Conservation (phyloP, 2,113 vertebrate species). For the Zosterops hypoxanthus region DNA sequence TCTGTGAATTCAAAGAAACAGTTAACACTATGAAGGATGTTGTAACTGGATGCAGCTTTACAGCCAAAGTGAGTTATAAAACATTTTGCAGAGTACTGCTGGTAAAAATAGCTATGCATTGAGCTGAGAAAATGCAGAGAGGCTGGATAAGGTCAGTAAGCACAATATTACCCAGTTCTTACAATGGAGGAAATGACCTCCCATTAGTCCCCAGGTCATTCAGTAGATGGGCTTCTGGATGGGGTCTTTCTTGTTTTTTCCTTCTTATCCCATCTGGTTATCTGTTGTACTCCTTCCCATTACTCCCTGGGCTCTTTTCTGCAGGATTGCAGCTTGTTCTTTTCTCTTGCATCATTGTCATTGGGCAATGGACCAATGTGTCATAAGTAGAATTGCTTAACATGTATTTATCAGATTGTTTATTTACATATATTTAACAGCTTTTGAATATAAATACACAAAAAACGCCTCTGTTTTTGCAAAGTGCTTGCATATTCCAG, state of each 20-base stretch:
- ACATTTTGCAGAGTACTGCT: slow-evolving; percentile 44
- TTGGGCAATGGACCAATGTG: neutral
- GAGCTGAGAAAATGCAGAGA: slow-evolving; percentile 26
- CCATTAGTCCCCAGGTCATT: neutral
- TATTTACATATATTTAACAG: neutral
- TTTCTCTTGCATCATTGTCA: neutral
- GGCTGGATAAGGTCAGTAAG: slow-evolving; percentile 7
- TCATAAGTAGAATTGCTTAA: neutral
- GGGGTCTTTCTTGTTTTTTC: neutral
- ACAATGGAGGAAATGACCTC: neutral
- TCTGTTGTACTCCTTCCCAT: neutral
- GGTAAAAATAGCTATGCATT: slow-evolving; percentile 55
- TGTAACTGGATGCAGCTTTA: slow-evolving; percentile 31
- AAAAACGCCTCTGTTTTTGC: neutral
- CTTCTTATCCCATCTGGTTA: neutral
- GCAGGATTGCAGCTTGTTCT: neutral
- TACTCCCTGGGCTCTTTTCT: neutral
- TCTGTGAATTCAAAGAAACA: neutral
- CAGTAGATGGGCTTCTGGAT: neutral
- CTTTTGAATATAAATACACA: neutral
- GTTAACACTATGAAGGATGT: slow-evolving; percentile 2
- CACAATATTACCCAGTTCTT: neutral
- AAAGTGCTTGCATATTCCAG: neutral
- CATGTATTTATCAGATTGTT: neutral
- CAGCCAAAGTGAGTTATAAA: slow-evolving; percentile 56